Percentiles rank a stretch among this genome's conserved stretches.
Evolutionary conservation across 2,113 vertebrate genomes (phyloP).

Genomic region (Dicentrarchus labrax): DNA sequence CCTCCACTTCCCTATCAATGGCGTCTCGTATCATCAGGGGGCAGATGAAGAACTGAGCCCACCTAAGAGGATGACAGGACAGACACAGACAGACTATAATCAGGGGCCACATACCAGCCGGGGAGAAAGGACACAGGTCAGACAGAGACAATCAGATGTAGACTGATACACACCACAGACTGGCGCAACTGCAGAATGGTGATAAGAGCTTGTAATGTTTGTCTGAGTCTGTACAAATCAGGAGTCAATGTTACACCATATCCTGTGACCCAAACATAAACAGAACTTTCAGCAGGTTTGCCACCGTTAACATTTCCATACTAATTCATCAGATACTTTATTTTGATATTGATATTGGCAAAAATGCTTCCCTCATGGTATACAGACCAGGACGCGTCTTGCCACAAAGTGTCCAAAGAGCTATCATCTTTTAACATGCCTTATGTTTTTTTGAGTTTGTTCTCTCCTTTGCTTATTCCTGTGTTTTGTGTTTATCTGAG

Average conservation of each 20-base stretch:
- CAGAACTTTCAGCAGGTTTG: not conserved
- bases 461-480: slow-evolving; percentile 4
- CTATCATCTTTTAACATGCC: not conserved
- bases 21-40: slow-evolving; percentile 97
- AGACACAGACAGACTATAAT: slow-evolving; percentile 32
- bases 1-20: slow-evolving; percentile 96
- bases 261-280: not conserved
- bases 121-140: slow-evolving; percentile 14
- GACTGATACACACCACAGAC: slow-evolving; percentile 16
- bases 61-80: slow-evolving; percentile 81
- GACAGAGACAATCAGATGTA: slow-evolving; percentile 42
- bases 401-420: not conserved
- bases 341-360: not conserved
- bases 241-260: not conserved
- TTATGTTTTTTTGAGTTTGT: slow-evolving; percentile 5
- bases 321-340: not conserved
- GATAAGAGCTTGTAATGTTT: slow-evolving; percentile 27
- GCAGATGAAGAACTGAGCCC: slow-evolving; percentile 98
- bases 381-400: not conserved
- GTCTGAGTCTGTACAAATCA: not conserved
- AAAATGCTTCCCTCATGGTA: not conserved
- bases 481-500: slow-evolving; percentile 21
- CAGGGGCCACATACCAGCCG: not conserved
- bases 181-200: not conserved
- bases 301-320: not conserved